Evolutionary conservation across 2,888 invertebrate species (phyloP), one percentile per base, ranked within the genome.

Genomic region (Resseliella maxima): DNA sequence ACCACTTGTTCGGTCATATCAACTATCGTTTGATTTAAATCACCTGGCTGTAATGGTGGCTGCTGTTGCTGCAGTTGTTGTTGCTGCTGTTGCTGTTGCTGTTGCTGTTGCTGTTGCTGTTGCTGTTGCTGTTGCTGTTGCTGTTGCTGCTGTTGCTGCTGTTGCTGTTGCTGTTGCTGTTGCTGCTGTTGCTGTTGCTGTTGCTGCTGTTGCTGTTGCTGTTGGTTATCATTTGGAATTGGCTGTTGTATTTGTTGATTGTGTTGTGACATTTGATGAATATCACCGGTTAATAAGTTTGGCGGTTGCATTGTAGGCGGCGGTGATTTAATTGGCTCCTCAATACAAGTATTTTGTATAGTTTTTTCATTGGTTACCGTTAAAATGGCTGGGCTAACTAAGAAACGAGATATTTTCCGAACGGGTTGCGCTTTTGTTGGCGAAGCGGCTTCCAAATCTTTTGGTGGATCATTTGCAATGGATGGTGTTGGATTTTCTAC

Each of bases 361-460:
- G 21, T n/a, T 8, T 38, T 86, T 45, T 86, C 85, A 31, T 59
- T 72, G 41, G 21, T 81, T 86, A 85, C 85, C 27, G 86, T 87
- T 89, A 94, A 94, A 46, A 95, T 92, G 0, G 96, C 96, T 35
- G 96, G 96, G 90, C 96, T 96, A 88, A 96, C 96, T 90, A 96
- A 93, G 91, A 96, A 96, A 87, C 96, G 92, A 45, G 96, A 96
- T 88, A 96, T 95, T 90, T 96, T 96, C 87, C 96, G 92, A 64
- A 92, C 92, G 85, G 93, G 93, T 88, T 93, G 93, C 12, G 92
- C 91, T 27, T 91, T 90, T 87, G 92, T 92, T 50, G 87, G 36
- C 0, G 41, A 36, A 31, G 38, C 54, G 5, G 46, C 45, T 12
- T 85, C 85, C 21, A 85, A 24, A 27, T 46, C 46, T 46, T 85